Conservation (phyloP, 1,140 invertebrate species). For the Papilio dardanus region DNA sequence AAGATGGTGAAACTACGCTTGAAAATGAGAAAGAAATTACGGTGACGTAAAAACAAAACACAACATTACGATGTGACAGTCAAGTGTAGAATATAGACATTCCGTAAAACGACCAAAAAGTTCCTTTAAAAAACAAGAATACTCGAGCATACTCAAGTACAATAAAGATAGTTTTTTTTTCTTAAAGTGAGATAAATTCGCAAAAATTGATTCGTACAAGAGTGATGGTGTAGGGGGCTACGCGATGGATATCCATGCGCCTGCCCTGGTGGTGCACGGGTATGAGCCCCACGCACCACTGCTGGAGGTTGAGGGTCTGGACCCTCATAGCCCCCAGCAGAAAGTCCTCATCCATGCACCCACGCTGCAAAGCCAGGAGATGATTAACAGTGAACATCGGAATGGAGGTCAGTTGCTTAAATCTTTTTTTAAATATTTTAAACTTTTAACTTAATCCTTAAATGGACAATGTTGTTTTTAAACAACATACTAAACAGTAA, state of each 20-base stretch:
- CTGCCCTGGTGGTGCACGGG: constrained; percentile 69
- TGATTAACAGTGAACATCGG: constrained; percentile 70
- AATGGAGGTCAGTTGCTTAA: constrained; percentile 64
- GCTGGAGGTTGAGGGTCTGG: constrained; percentile 73
- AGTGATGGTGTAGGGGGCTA: constrained; percentile 52
- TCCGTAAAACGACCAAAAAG: constrained; percentile 41
- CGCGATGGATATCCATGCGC: constrained; percentile 74
- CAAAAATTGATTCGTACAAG: constrained; percentile 38
- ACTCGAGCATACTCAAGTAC: constrained; percentile 63
- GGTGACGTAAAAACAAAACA: constrained; percentile 48
- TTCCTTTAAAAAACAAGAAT: constrained; percentile 55
- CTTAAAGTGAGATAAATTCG: neutral
- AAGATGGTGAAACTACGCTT: constrained; percentile 60
- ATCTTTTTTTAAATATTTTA: neutral
- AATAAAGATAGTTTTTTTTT: constrained; percentile 32
- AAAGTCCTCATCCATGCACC: constrained; percentile 75
- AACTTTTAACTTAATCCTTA: neutral
- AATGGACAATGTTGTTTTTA: too few species aligned
- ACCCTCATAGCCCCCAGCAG: constrained; percentile 76
- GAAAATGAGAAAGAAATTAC: constrained; percentile 64
- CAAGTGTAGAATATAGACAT: constrained; percentile 43
- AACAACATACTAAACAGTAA: too few species aligned
- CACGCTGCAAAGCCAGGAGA: constrained; percentile 68
- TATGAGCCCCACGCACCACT: constrained; percentile 74
- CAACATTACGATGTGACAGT: constrained; percentile 62